Evolutionary conservation across 2,797 vertebrate species (phyloP), one percentile per base, ranked within the genome.

Genomic region (Brachyrhaphis roseni): DNA sequence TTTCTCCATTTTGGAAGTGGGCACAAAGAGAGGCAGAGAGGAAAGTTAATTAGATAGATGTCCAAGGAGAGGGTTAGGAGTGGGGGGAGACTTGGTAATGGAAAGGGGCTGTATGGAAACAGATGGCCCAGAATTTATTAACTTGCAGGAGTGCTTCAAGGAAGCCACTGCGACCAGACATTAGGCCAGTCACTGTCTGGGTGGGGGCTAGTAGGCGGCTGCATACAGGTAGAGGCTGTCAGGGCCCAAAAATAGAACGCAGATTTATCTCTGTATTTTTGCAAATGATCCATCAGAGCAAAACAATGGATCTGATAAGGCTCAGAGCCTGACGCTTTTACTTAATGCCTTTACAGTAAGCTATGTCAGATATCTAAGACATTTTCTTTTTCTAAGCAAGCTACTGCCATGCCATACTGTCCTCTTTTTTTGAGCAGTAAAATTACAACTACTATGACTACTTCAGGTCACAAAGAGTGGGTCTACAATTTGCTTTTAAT

Each of bases 71-170:
- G 76, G 43, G 75, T 64, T 46, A 62, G 57, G 43, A 28, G 43
- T 62, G 53, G 75, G 18, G 84, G 77, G 82, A 86, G 79, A 90
- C 85, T 87, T 92, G 91, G 91, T 94, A 94, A 94, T 94, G 88
- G 92, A 92, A 92, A 92, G 89, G 86, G 91, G 88, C 92, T 91
- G 90, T 88, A 93, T 93, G 88, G 91, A 95, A 95, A 93, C 94
- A 95, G 94, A 95, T 95, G 95, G 95, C 92, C 91, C 89, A 93
- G 95, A 95, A 95, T 96, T 93, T 94, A 95, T 96, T 96, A 95
- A 94, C 93, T 95, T 93, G 93, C 94, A 94, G 93, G 91, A 95
- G 94, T 79, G 91, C 94, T 94, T 90, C 89, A 93, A 95, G 92
- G 91, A 94, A 95, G 90, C 93, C 89, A 90, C 90, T 89, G 91